phyloP scores from a whole-genome alignment of 2,888 invertebrate species.

The Toxonevra muliebris region DNA sequence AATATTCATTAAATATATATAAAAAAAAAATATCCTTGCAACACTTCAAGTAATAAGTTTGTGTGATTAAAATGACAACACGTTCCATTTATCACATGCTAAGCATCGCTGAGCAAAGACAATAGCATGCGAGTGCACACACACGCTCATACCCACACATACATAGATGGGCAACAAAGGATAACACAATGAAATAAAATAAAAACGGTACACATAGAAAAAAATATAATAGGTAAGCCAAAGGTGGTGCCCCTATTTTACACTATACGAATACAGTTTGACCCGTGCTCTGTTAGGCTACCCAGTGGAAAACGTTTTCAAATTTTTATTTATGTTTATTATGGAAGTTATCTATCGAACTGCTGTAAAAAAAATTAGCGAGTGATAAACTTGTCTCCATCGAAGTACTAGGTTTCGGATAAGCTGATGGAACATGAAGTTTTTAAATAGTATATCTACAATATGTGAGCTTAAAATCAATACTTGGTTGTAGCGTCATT shows the following conservation, averaged over 20 bases:
- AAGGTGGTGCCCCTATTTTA: too few relatives aligned
- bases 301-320: background rate
- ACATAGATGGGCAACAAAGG: constrained; percentile 5
- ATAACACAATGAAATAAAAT: constrained; percentile 22
- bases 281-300: too few relatives aligned
- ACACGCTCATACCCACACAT: constrained; percentile 45
- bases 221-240: background rate
- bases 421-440: too few relatives aligned
- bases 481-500: too few relatives aligned
- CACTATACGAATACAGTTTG: background rate
- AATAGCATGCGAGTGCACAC: constrained; percentile 21
- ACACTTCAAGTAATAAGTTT: background rate
- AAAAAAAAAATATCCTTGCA: too few relatives aligned
- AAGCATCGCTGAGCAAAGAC: constrained; percentile 44
- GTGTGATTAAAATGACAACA: constrained; percentile 24
- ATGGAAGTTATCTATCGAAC: too few relatives aligned
- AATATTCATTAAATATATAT: too few relatives aligned
- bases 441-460: too few relatives aligned
- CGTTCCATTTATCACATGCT: constrained; percentile 34
- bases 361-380: too few relatives aligned
- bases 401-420: too few relatives aligned
- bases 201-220: background rate
- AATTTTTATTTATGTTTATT: constrained; percentile 2
- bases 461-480: too few relatives aligned
- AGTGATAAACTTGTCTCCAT: too few relatives aligned